Conservation (phyloP, 1,140 invertebrate species). For the Sipha flava region DNA sequence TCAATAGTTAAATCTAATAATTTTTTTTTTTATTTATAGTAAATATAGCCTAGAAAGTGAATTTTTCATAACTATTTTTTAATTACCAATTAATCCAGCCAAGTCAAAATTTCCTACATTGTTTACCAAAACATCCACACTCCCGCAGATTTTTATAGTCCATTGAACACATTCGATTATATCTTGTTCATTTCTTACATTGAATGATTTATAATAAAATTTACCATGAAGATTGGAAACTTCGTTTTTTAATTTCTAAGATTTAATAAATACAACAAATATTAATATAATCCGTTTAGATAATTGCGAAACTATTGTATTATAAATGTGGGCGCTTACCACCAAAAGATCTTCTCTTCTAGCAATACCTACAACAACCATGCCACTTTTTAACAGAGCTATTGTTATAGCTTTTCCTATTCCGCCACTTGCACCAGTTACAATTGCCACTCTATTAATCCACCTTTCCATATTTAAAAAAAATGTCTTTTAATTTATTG, state of each 20-base stretch:
- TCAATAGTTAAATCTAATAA: too few relatives aligned
- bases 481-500: too few relatives aligned
- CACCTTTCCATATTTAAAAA: slow-evolving; percentile 45
- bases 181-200: neutral
- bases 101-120: neutral
- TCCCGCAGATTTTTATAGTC: neutral
- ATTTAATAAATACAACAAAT: neutral
- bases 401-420: slow-evolving; percentile 50
- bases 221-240: neutral
- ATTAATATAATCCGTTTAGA: neutral
- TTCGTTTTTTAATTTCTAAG: neutral
- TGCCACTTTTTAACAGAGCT: slow-evolving; percentile 47
- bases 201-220: neutral
- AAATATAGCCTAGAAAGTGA: too few relatives aligned
- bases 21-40: too few relatives aligned
- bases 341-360: slow-evolving; percentile 48
- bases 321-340: slow-evolving; percentile 38
- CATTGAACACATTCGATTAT: slow-evolving; percentile 4
- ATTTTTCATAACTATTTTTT: neutral
- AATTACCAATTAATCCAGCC: neutral
- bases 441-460: slow-evolving; percentile 52
- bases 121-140: neutral
- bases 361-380: slow-evolving; percentile 55
- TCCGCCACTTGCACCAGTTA: slow-evolving; percentile 56
- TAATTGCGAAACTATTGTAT: too few relatives aligned